Evolutionary conservation across 2,888 invertebrate species (phyloP), one percentile per base, ranked within the genome.

Genomic region (Seira sanloemensis): DNA sequence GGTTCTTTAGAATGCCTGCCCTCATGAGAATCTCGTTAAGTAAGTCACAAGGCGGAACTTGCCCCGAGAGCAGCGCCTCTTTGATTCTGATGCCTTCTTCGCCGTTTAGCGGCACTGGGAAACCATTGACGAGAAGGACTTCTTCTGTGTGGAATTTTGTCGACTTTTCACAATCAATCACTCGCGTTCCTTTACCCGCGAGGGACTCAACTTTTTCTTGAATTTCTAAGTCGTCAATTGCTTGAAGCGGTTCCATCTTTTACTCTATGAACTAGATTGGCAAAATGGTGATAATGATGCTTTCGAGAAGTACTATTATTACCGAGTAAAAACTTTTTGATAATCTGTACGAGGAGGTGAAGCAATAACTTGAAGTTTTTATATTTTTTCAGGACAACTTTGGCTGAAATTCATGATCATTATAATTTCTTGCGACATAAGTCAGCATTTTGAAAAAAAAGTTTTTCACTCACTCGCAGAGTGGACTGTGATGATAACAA

Each of bases 121-220:
- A 93, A 7, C 95, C 95, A 91, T 95, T 95, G 89, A 95, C 94
- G 89, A 94, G 92, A 65, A 95, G 91, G 78, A 94, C 93, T 91
- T 95, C 95, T 90, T 95, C 95, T 90, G 95, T 94, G 82, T 94
- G 93, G 78, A 94, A 93, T 78, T 94, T 93, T n/a, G 94, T 94
- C 87, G 94, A 94, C 90, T 94, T 94, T 90, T 95, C 94, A 90
- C 94, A 95, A 91, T 95, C 95, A 82, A 95, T 93, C 86, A 95
- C 94, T 91, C 94, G 94, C 26, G 93, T 94, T 85, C 94, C 94
- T 89, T 94, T 94, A 84, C 95, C 95, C 86, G 95, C 93, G 88
- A 95, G 94, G 87, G 94, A 94, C 91, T 95, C 94, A 84, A 95
- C 95, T 85, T 94, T 95, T 90, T 94, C 94, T 90, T 94, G 94